phyloP scores from a whole-genome alignment of 2,113 vertebrate species.

The Nannobrachium achirus region DNA sequence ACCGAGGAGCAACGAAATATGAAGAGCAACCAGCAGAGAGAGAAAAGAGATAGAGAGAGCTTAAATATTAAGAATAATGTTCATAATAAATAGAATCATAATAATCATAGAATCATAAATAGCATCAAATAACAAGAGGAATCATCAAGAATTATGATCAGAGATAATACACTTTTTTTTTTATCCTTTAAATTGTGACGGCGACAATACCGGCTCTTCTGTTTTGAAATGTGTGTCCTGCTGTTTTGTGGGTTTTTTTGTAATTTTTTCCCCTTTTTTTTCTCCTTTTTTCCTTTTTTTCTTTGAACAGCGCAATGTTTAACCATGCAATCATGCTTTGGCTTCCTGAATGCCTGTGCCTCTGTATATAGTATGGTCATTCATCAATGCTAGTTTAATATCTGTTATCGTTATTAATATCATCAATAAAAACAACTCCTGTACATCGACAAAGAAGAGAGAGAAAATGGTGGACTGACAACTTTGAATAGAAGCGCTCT shows the following conservation, averaged over 20 bases:
- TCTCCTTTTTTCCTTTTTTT: constrained; percentile 17
- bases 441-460: constrained; percentile 76
- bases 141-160: constrained; percentile 70
- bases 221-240: constrained; percentile 63
- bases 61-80: constrained; percentile 79
- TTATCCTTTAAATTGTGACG: constrained; percentile 74
- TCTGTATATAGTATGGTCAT: constrained; percentile 79
- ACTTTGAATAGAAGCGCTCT: constrained; percentile 65
- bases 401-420: constrained; percentile 65
- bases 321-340: constrained; percentile 85
- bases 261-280: too few relatives aligned
- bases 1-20: constrained; percentile 75
- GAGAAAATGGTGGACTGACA: constrained; percentile 66
- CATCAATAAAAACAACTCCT: constrained; percentile 75
- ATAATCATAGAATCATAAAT: constrained; percentile 76
- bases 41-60: constrained; percentile 61
- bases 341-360: constrained; percentile 78
- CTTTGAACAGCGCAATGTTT: constrained; percentile 71
- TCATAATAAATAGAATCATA: constrained; percentile 79
- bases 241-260: too few relatives aligned
- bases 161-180: constrained; percentile 74
- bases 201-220: constrained; percentile 60
- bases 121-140: constrained; percentile 78
- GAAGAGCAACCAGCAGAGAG: constrained; percentile 75
- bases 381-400: constrained; percentile 69